Percentiles rank a stretch among this genome's conserved stretches.
These are phyloP conservation scores for Masnerella sp. DNA, from an alignment of 2,888 invertebrate species.

Conservation along the genomic window DNA sequence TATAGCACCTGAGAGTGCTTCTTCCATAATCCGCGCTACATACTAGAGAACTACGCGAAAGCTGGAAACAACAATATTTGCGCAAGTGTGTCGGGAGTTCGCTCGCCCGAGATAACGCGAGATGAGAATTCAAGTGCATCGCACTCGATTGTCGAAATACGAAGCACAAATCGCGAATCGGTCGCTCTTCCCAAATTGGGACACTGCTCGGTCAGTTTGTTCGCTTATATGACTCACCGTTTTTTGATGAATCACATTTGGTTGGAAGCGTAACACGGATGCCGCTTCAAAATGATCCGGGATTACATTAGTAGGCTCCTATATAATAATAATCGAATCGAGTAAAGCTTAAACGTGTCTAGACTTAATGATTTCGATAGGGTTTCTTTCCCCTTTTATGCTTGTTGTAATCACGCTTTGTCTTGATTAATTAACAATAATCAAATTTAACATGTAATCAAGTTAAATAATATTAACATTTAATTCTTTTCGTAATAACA, in stretches of 20 bases:
- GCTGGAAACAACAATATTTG: slow-evolving; percentile 8
- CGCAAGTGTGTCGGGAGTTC: slow-evolving; percentile 6
- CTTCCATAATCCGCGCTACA: neutral
- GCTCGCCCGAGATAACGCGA: slow-evolving; percentile 3
- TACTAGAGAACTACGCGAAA: neutral
- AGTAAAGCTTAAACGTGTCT: too few species aligned
- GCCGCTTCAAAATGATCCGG: neutral
- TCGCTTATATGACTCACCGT: slow-evolving; percentile 23
- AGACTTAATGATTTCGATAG: too few species aligned
- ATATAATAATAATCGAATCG: too few species aligned
- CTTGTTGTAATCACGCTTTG: too few species aligned
- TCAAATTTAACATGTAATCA: too few species aligned
- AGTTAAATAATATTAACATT: too few species aligned
- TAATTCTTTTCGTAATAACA: too few species aligned
- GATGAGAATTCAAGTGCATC: neutral
- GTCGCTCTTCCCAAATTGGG: neutral
- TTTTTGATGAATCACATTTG: slow-evolving; percentile 18
- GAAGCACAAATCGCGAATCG: neutral
- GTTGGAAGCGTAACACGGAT: neutral
- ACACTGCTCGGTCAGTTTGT: slow-evolving; percentile 5
- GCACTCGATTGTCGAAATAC: neutral
- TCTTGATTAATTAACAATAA: too few species aligned
- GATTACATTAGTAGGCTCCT: neutral
- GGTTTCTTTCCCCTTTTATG: too few species aligned
- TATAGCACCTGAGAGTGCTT: too few species aligned